These are phyloP conservation scores for Formica aserva DNA, from an alignment of 2,888 invertebrate species.

Conservation along the genomic window DNA sequence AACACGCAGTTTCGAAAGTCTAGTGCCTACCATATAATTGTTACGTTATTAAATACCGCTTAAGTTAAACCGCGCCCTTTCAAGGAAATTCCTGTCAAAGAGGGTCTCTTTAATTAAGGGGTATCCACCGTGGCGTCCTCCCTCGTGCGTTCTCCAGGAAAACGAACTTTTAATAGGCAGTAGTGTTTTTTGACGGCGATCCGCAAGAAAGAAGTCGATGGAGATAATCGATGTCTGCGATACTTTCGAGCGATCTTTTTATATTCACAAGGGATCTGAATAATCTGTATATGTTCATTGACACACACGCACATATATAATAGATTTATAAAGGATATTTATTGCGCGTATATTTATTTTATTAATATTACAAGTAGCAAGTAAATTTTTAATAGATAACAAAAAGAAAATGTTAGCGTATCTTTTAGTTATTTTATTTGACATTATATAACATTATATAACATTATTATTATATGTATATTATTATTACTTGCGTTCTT, in stretches of 20 bases:
- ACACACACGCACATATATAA: slow-evolving; percentile 42
- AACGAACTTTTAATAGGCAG: slow-evolving; percentile 80
- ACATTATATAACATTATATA: not conserved
- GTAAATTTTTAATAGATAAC: not conserved
- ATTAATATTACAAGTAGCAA: not conserved
- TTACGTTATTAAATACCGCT: slow-evolving; percentile 85
- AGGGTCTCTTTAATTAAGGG: slow-evolving; percentile 78
- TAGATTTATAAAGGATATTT: slow-evolving; percentile 10
- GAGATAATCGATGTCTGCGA: slow-evolving; percentile 72
- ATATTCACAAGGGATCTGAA: slow-evolving; percentile 68
- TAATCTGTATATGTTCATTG: slow-evolving; percentile 44
- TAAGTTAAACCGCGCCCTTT: slow-evolving; percentile 75
- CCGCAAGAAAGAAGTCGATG: slow-evolving; percentile 73
- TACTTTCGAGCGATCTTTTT: slow-evolving; percentile 58
- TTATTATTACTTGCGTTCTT: not conserved
- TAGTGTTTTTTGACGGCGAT: slow-evolving; percentile 54
- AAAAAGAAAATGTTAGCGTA: not conserved
- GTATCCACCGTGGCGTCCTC: slow-evolving; percentile 70
- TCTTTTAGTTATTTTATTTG: not conserved
- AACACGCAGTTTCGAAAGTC: slow-evolving; percentile 74
- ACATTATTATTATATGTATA: not conserved
- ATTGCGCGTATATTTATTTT: slow-evolving; percentile 9
- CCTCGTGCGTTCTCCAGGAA: slow-evolving; percentile 75
- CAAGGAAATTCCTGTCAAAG: slow-evolving; percentile 73
- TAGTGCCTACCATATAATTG: slow-evolving; percentile 84